Percentiles rank a stretch among this genome's conserved stretches.
These are phyloP conservation scores for Lucilia sericata DNA, from an alignment of 1,140 invertebrate genomes.

Conservation along the genomic window DNA sequence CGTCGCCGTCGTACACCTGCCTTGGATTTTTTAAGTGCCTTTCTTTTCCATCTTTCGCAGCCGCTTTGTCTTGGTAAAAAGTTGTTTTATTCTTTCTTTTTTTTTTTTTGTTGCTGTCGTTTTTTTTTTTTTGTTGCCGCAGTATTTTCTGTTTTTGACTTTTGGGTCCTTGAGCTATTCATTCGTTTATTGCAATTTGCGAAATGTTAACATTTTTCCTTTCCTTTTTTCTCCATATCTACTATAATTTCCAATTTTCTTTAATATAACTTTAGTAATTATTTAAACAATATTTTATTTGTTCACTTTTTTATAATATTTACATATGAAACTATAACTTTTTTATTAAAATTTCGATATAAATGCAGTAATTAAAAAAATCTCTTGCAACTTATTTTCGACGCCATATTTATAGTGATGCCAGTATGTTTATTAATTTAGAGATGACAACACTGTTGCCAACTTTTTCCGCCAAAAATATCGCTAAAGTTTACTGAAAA, in stretches of 20 bases:
- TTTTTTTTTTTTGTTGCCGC: background rate
- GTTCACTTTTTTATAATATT: background rate
- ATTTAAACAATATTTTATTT: background rate
- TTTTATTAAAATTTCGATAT: constrained; percentile 1
- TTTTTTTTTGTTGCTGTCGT: background rate
- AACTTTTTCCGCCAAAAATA: no score
- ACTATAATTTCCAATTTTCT: background rate
- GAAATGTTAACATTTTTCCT: constrained; percentile 9
- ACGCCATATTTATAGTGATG: constrained; percentile 41
- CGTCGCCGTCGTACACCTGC: constrained; percentile 33
- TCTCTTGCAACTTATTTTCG: constrained; percentile 34
- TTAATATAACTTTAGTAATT: background rate
- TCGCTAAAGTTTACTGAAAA: no score
- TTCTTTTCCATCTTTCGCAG: background rate
- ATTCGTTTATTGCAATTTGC: constrained; percentile 13
- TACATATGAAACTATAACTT: background rate
- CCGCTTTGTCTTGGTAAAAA: background rate
- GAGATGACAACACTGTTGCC: no score
- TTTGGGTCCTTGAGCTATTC: constrained; percentile 36
- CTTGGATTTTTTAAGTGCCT: background rate
- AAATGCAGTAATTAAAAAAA: constrained; percentile 31
- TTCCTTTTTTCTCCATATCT: background rate
- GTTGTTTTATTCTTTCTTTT: constrained; percentile 31
- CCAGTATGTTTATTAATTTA: background rate
- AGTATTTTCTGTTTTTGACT: constrained; percentile 24